Conservation (phyloP, 2,113 vertebrate genomes). For the Thryonomys swinderianus region DNA sequence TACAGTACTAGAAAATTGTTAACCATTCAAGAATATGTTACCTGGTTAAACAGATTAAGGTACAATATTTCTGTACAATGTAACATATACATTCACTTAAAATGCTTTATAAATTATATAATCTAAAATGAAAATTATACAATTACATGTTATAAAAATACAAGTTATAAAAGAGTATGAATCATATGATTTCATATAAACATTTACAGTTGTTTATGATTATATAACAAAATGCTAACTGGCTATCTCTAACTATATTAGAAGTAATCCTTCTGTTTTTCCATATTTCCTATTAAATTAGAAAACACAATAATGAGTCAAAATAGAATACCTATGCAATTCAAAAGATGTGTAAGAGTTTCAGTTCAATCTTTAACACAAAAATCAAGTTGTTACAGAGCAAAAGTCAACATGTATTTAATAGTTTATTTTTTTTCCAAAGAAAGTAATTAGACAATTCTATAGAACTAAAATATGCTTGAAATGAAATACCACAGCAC, state of each 20-base stretch:
- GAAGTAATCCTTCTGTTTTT: slow-evolving; percentile 1
- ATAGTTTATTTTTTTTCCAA: slow-evolving; percentile 44
- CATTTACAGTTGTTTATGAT: background rate
- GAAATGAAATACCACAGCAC: slow-evolving; percentile 44
- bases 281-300: slow-evolving; percentile 40
- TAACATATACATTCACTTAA: slow-evolving; percentile 28
- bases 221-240: slow-evolving; percentile 29
- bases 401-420: slow-evolving; percentile 13
- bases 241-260: slow-evolving; percentile 30
- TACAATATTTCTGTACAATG: background rate
- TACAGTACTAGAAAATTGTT: background rate
- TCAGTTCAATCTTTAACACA: slow-evolving; percentile 47
- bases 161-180: background rate
- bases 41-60: background rate
- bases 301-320: background rate
- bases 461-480: slow-evolving; percentile 26
- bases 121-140: background rate
- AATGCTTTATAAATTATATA: slow-evolving; percentile 6
- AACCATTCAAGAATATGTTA: background rate
- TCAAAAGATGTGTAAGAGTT: background rate
- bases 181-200: slow-evolving; percentile 13
- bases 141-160: slow-evolving; percentile 27
- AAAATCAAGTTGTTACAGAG: slow-evolving; percentile 41
- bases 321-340: slow-evolving; percentile 46
- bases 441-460: slow-evolving; percentile 35